Percentiles rank a stretch among this genome's conserved stretches.
These are phyloP conservation scores for Philaenus spumarius DNA, from an alignment of 1,140 invertebrate species.

Conservation along the genomic window DNA sequence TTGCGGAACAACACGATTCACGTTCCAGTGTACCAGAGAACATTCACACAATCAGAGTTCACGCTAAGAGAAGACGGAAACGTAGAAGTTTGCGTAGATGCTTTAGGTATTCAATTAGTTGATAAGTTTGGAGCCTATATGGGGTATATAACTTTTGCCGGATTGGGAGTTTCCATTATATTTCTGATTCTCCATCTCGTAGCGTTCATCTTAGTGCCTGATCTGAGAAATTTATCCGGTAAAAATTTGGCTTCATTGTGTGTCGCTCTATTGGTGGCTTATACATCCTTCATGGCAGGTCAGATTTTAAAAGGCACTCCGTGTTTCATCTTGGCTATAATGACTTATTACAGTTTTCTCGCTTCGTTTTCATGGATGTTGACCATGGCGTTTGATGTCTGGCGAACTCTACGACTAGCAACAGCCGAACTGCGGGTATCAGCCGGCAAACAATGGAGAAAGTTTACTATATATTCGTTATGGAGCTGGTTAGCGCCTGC, in stretches of 20 bases:
- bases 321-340: constrained; percentile 40
- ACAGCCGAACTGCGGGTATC: constrained; percentile 44
- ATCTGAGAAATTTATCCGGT: constrained; percentile 46
- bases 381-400: constrained; percentile 52
- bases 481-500: constrained; percentile 49
- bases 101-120: constrained; percentile 32
- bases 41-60: constrained; percentile 31
- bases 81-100: constrained; percentile 23
- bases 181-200: constrained; percentile 44
- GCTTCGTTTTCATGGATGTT: constrained; percentile 55
- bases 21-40: constrained; percentile 37
- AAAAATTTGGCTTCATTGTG: constrained; percentile 47
- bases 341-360: constrained; percentile 47
- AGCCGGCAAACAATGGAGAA: constrained; percentile 37
- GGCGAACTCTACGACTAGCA: constrained; percentile 44
- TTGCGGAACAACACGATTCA: constrained; percentile 37
- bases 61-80: constrained; percentile 22
- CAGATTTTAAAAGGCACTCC: constrained; percentile 28
- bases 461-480: constrained; percentile 45
- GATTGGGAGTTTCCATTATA: constrained; percentile 43
- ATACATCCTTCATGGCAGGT: constrained; percentile 42
- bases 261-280: constrained; percentile 42
- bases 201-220: constrained; percentile 41
- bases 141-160: constrained; percentile 42
- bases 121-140: constrained; percentile 41